These are phyloP conservation scores for Scaptomyza reducta DNA, from an alignment of 2,888 invertebrate species.

Conservation along the genomic window DNA sequence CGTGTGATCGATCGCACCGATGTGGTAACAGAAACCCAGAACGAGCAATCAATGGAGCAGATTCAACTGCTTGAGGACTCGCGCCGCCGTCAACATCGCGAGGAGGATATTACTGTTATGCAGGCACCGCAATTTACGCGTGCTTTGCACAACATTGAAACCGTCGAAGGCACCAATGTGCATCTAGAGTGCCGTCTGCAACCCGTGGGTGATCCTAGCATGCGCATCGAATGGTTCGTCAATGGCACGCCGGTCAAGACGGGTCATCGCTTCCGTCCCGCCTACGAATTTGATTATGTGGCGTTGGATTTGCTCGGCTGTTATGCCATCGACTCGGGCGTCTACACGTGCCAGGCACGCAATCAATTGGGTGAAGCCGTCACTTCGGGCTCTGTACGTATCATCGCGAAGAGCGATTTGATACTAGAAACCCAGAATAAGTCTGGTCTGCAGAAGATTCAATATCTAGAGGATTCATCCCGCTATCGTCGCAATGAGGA, in stretches of 20 bases:
- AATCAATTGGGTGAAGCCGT: conserved; percentile 97
- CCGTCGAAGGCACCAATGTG: conserved; percentile 95
- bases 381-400: conserved; percentile 94
- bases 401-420: conserved; percentile 94
- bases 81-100: conserved; percentile 88
- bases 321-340: conserved; percentile 98
- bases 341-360: conserved; percentile 97
- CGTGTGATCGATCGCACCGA: conserved; percentile 92
- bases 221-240: conserved; percentile 98
- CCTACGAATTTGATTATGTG: conserved; percentile 98
- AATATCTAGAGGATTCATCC: conserved; percentile 94
- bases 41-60: conserved; percentile 95
- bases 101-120: conserved; percentile 92
- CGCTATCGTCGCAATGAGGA: conserved; percentile 92
- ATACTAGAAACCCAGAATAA: conserved; percentile 95
- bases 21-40: conserved; percentile 94
- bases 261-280: conserved; percentile 97
- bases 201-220: conserved; percentile 95
- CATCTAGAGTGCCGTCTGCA: conserved; percentile 96
- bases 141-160: conserved; percentile 94
- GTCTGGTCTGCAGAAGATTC: conserved; percentile 95
- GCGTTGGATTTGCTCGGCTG: conserved; percentile 97
- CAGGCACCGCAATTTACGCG: conserved; percentile 95
- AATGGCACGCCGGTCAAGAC: conserved; percentile 96
- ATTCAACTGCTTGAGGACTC: conserved; percentile 95